These are phyloP conservation scores for Apodemus sylvaticus DNA, from an alignment of 2,113 vertebrate species.

Conservation along the genomic window DNA sequence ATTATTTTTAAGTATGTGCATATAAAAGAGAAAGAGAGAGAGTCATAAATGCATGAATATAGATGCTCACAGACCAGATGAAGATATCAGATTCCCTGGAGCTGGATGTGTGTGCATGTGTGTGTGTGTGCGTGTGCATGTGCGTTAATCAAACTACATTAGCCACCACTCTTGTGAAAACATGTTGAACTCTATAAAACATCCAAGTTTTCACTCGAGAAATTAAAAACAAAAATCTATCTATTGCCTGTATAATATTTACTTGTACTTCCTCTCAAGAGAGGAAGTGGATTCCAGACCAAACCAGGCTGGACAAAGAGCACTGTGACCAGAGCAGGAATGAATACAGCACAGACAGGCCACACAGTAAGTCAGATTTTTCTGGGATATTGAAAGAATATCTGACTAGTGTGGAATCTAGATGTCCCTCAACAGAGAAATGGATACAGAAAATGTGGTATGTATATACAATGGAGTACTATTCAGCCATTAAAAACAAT, in stretches of 20 bases:
- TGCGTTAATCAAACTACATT: background rate
- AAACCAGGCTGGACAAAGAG: background rate
- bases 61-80: background rate
- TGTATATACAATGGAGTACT: too few relatives aligned
- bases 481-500: too few relatives aligned
- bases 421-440: too few relatives aligned
- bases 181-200: background rate
- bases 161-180: background rate
- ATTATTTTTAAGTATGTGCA: background rate
- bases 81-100: background rate
- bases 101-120: background rate
- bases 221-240: background rate
- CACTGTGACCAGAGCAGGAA: too few relatives aligned
- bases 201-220: background rate
- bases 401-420: too few relatives aligned
- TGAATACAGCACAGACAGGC: background rate
- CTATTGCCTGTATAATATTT: background rate
- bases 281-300: background rate
- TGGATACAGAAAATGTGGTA: too few relatives aligned
- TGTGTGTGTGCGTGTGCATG: background rate
- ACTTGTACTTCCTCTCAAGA: background rate
- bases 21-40: background rate
- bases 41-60: background rate
- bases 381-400: background rate
- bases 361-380: background rate